A percentile compares a stretch with the other conserved stretches of the same genome.
These are phyloP conservation scores for Belonocnema kinseyi DNA, from an alignment of 1,140 invertebrate genomes.

Conservation along the genomic window DNA sequence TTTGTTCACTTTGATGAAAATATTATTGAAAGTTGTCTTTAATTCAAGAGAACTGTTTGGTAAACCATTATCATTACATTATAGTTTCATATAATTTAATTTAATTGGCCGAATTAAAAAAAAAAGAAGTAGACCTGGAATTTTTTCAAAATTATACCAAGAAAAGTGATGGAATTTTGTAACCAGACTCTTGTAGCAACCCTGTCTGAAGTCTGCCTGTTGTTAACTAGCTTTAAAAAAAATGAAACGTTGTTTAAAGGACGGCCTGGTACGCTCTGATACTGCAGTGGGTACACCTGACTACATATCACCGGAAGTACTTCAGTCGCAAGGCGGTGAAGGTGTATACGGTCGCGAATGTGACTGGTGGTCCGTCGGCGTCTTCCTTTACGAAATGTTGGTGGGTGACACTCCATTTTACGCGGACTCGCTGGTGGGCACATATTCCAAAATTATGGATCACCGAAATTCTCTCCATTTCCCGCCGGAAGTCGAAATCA, in stretches of 20 bases:
- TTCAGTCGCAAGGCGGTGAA: constrained; percentile 97
- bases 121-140: no score
- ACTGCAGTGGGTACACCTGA: constrained; percentile 99
- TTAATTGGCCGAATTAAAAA: no score
- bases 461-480: constrained; percentile 97
- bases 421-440: constrained; percentile 97
- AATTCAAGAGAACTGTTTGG: no score
- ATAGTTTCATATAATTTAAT: no score
- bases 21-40: no score
- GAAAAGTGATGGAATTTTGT: no score
- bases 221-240: neutral
- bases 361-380: constrained; percentile 99
- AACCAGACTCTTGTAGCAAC: no score
- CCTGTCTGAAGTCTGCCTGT: no score
- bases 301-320: constrained; percentile 99
- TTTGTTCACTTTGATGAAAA: no score
- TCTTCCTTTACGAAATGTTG: constrained; percentile 99
- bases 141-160: no score
- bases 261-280: constrained; percentile 96
- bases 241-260: constrained; percentile 72
- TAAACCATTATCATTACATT: no score
- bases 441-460: constrained; percentile 99
- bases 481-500: constrained; percentile 95
- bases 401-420: constrained; percentile 99
- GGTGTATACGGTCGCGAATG: constrained; percentile 96